Base-by-base conservation (phyloP, 2,113 vertebrate genomes). In the Silurus asotus region DNA sequence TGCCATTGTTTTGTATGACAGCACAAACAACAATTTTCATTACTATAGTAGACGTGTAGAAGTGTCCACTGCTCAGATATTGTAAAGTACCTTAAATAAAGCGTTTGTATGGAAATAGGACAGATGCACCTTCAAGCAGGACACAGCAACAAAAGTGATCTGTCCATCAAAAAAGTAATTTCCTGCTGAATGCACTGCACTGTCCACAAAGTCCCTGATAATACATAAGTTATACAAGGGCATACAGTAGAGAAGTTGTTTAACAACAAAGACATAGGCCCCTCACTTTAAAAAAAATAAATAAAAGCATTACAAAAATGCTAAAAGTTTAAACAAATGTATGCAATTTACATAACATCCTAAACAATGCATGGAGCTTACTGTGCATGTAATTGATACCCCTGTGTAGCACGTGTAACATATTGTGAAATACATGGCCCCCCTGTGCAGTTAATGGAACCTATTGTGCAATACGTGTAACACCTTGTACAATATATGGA, bases 1-100 rank as follows among this genome's bases (percentile, higher is more conserved):
- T 62, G 82, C 67, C 48, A 80, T 85, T 81, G 85, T 87, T 81
- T 53, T 82, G 45, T 4, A 53, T 82, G 83, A 87, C 58, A 86
- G 84, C 81, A 70, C 25, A 69, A 56, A 84, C 80, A 67, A 59
- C 70, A 80, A 72, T 82, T 56, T 82, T 61, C 20, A n/a, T 23
- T 8, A 3, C 25, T 70, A 61, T 23, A 84, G 75, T 23, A 84
- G 75, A 76, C 69, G 45, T 56, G 53, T 45, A 37, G 55, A 25
- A 23, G 11, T 25, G 67, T 80, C 74, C 25, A 55, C 25, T 78
- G 53, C 72, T 77, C 64, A 59, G 37, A 82, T 82, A 82, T 61
- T 58, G 81, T 58, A 74, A 77, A 87, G 56, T 69, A 76, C 25
- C 65, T 76, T 86, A 84, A 87, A 76, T 6, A 87, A 76, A 6